Evolutionary conservation across 1,140 invertebrate species (phyloP).

Genomic region (Panulirus ornatus): DNA sequence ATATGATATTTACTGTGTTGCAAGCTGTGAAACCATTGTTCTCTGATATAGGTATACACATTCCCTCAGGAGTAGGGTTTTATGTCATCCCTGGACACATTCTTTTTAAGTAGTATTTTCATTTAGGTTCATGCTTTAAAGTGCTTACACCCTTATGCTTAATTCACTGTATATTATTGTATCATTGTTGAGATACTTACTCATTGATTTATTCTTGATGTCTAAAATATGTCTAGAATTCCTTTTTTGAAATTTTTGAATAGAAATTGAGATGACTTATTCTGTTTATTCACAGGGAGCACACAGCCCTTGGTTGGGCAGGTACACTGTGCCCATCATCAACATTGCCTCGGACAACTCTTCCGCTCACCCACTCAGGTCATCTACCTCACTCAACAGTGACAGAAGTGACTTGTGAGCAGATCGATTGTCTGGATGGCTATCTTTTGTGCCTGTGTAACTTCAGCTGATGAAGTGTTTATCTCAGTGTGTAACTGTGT

Average conservation of each 20-base stretch:
- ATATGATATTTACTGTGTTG: too few species aligned
- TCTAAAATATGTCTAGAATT: neutral
- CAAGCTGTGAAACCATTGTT: too few species aligned
- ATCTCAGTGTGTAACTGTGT: too few species aligned
- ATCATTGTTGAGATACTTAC: neutral
- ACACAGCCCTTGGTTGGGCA: conserved; percentile 20
- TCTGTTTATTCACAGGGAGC: neutral
- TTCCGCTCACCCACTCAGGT: neutral
- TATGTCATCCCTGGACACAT: too few species aligned
- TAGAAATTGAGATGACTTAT: neutral
- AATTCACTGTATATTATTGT: neutral
- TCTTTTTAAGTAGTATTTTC: neutral
- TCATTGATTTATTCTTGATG: too few species aligned
- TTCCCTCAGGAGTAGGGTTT: too few species aligned
- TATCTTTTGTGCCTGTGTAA: neutral
- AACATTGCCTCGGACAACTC: conserved; percentile 30
- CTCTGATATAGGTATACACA: too few species aligned
- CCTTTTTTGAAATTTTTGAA: neutral
- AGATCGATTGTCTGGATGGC: neutral
- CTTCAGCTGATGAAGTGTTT: too few species aligned
- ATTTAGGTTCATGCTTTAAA: neutral
- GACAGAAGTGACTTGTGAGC: conserved; percentile 41
- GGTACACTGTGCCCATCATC: conserved; percentile 49
- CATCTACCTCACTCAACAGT: neutral
- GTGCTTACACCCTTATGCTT: neutral